Evolutionary conservation across 1,140 invertebrate genomes (phyloP), one percentile per base, ranked within the genome.

Genomic region (Antheraea mylitta): DNA sequence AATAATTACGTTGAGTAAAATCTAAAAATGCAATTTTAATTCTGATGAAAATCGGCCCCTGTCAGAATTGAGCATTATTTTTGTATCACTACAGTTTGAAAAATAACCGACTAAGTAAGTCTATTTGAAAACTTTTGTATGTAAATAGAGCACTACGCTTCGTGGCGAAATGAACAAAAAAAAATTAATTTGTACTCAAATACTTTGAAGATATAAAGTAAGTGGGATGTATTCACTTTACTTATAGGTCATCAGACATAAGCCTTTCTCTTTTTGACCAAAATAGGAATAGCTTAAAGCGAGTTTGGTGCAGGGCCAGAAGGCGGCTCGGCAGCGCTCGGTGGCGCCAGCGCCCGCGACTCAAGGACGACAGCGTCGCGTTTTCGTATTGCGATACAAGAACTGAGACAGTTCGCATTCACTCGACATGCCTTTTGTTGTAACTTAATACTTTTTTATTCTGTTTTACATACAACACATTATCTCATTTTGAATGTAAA

Each of bases 291-390:
- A 73, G 72, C 38, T 70, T 64, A 58, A 22, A 68, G 71, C 68
- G 48, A 58, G 65, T 59, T 68, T 68, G 68, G 72, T 68, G 63
- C 68, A 69, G 71, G 67, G 68, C 66, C 65, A 64, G 66, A 67
- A 61, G 64, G 42, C 58, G 69, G 66, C 66, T 0, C 45, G 73
- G 11, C 38, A 3, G 70, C 45, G 69, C 58, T 65, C 53, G 22
- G 70, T 79, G 83, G 85, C 85, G 86, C 86, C 81, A 80, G 58
- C 58, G 65, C 53, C 73, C 68, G 66, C 76, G 68, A 78, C 73
- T 82, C 86, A 88, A 86, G 84, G 83, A 81, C 80, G 67, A 76
- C 80, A 67, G 74, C 68, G 65, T 62, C 67, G 66, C 67, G 45
- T 13, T 61, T 11, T 22, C 13, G 60, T 61, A 61, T 61, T 61